Conservation (phyloP, 92 coral and sea anemone genomes). For the Zoanthus sociatus region DNA sequence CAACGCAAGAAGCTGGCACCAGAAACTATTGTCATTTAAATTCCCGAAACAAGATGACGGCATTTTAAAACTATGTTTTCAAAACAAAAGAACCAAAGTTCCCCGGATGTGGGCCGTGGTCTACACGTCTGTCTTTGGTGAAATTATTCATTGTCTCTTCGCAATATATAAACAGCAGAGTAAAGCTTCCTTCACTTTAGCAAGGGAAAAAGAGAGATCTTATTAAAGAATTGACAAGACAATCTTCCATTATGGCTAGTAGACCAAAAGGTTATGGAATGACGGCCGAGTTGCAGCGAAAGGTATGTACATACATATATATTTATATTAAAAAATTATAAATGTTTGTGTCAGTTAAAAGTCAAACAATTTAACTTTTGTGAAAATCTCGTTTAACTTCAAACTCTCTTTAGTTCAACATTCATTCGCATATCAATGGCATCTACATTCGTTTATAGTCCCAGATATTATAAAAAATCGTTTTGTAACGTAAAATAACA, state of each 20-base stretch:
- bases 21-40: background rate
- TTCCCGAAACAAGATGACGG: background rate
- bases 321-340: too few species aligned
- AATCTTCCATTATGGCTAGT: conserved; percentile 65
- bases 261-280: conserved; percentile 93
- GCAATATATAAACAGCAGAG: background rate
- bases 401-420: too few species aligned
- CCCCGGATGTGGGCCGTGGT: conserved; percentile 22
- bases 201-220: background rate
- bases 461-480: too few species aligned
- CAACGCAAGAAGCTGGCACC: background rate
- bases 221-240: background rate
- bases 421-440: too few species aligned
- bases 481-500: too few species aligned
- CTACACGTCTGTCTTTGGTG: background rate
- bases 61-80: background rate
- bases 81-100: background rate
- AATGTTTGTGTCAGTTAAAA: background rate
- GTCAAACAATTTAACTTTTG: background rate
- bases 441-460: too few species aligned
- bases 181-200: background rate
- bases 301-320: conserved; percentile 1
- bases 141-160: background rate
- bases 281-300: conserved; percentile 83
- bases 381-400: background rate